A percentile compares a stretch with the other conserved stretches of the same genome.
Evolutionary conservation across 2,797 vertebrate genomes (phyloP).

Genomic region (Chiroxiphia lanceolata): DNA sequence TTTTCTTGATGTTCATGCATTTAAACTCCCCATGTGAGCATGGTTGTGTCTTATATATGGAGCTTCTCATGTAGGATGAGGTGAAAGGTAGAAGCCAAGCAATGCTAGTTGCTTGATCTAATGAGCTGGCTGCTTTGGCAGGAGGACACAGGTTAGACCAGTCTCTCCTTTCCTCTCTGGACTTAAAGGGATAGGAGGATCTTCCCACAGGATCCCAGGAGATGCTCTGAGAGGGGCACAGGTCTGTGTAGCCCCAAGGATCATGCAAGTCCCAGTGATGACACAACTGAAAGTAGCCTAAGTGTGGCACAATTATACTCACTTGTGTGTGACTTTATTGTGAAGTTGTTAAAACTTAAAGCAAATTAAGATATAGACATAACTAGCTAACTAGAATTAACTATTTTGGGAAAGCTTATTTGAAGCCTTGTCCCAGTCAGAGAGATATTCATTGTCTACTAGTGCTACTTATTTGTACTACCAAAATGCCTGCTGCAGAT

Average conservation of each 20-base stretch:
- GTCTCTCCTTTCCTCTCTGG: neutral
- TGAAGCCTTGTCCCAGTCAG: neutral
- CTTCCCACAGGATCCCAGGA: neutral
- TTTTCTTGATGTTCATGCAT: neutral
- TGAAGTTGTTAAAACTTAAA: neutral
- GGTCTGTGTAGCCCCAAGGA: neutral
- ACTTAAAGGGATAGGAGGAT: neutral
- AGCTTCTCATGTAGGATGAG: neutral
- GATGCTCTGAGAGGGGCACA: neutral
- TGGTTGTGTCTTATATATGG: neutral
- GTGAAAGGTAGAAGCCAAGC: neutral
- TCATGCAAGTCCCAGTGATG: accelerated
- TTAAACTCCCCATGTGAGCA: accelerated
- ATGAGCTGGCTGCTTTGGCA: neutral
- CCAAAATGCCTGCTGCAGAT: neutral
- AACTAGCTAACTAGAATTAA: neutral
- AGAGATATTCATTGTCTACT: neutral
- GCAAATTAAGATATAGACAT: neutral
- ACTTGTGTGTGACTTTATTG: neutral
- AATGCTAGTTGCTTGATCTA: neutral
- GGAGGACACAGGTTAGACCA: neutral
- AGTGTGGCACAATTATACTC: neutral
- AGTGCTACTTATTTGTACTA: neutral
- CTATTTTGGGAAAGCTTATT: neutral
- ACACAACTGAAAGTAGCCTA: neutral